These are phyloP conservation scores for Thalassophryne amazonica DNA, from an alignment of 2,797 vertebrate genomes.

Conservation along the genomic window DNA sequence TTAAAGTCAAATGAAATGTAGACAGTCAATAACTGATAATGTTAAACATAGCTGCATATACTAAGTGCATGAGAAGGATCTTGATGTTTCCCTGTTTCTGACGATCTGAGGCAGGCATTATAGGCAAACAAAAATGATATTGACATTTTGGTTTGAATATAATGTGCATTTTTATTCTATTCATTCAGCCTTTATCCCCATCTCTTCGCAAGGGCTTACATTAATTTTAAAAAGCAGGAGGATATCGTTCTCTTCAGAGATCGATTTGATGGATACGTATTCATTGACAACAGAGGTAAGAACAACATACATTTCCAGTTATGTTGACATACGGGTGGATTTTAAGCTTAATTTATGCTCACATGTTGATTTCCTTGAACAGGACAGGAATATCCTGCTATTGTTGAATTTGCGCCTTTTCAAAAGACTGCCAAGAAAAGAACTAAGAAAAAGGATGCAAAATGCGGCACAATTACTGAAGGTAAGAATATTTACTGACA, in stretches of 20 bases:
- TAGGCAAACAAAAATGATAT: too few relatives aligned
- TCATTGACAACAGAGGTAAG: constrained; percentile 93
- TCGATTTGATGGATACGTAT: constrained; percentile 98
- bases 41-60: too few relatives aligned
- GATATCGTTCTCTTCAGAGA: constrained; percentile 97
- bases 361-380: constrained; percentile 26
- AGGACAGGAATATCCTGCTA: constrained; percentile 96
- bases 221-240: constrained; percentile 97
- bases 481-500: constrained; percentile 69
- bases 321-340: not conserved
- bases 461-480: constrained; percentile 93
- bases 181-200: constrained; percentile 90
- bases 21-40: too few relatives aligned
- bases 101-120: too few relatives aligned
- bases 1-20: too few relatives aligned
- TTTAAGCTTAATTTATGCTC: not conserved
- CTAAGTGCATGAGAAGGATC: too few relatives aligned
- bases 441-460: constrained; percentile 95
- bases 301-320: not conserved
- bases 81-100: too few relatives aligned
- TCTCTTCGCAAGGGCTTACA: constrained; percentile 96
- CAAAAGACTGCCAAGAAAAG: constrained; percentile 98
- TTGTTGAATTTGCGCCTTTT: constrained; percentile 98
- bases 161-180: constrained; percentile 6
- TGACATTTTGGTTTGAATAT: too few relatives aligned